Conservation (phyloP, 2,888 invertebrate genomes). For the Synanthedon vespiformis region DNA sequence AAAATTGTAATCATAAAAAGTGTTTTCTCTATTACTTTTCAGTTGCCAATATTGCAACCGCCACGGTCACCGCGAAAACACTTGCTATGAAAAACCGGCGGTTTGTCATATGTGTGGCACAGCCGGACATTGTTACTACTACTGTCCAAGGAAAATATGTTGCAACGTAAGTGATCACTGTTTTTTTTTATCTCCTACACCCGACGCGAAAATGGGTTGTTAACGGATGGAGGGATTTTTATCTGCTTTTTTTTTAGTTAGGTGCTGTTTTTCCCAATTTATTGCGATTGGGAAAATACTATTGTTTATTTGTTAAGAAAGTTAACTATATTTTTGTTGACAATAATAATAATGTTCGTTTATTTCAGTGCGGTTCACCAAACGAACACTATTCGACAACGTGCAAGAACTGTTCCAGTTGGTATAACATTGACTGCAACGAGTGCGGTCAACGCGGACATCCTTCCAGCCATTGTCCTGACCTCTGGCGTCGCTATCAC, state of each 20-base stretch:
- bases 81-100: slow-evolving; percentile 68
- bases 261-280: too few relatives aligned
- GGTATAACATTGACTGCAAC: slow-evolving; percentile 59
- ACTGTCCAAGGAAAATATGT: slow-evolving; percentile 78
- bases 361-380: slow-evolving; percentile 75
- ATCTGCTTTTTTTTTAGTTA: too few relatives aligned
- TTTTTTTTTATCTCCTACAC: too few relatives aligned
- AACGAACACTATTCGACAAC: slow-evolving; percentile 68
- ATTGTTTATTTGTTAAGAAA: too few relatives aligned
- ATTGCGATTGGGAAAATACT: too few relatives aligned
- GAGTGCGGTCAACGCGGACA: slow-evolving; percentile 77
- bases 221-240: too few relatives aligned
- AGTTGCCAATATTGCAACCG: slow-evolving; percentile 76
- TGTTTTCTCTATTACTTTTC: slow-evolving; percentile 6
- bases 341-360: background rate
- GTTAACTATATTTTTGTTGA: background rate
- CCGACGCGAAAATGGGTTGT: too few relatives aligned
- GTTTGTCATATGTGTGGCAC: slow-evolving; percentile 79
- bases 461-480: slow-evolving; percentile 73
- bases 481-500: slow-evolving; percentile 81
- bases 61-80: slow-evolving; percentile 71
- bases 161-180: slow-evolving; percentile 68
- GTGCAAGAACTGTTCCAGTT: slow-evolving; percentile 72
- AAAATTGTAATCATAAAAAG: too few relatives aligned
- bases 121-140: slow-evolving; percentile 73